Conservation (phyloP, 2,888 invertebrate species). For the Podotricha telesiphe region DNA sequence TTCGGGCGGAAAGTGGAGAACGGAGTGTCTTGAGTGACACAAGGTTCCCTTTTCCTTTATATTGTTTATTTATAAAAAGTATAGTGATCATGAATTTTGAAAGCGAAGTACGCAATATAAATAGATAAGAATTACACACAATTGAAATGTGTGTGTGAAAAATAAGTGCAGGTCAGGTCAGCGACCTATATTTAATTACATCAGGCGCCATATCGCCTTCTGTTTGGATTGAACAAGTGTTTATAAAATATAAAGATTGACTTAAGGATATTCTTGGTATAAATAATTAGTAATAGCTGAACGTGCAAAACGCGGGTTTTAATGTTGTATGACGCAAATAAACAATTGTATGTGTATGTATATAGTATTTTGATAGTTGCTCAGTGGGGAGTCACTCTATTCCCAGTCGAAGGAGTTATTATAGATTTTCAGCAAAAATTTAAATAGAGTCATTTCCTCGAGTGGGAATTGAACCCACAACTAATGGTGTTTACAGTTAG, state of each 20-base stretch:
- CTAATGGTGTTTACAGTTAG: too few species aligned
- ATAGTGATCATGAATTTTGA: background rate
- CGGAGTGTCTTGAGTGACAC: too few species aligned
- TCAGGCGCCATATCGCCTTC: slow-evolving; percentile 37
- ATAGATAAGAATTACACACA: slow-evolving; percentile 7
- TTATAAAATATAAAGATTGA: background rate
- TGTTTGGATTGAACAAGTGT: slow-evolving; percentile 28
- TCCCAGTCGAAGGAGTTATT: too few species aligned
- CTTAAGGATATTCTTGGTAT: background rate
- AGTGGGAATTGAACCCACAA: too few species aligned
- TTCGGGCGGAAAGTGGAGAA: too few species aligned
- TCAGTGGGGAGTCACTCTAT: too few species aligned
- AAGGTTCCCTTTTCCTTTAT: too few species aligned
- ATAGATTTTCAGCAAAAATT: too few species aligned
- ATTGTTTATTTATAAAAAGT: too few species aligned
- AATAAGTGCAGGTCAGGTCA: slow-evolving; percentile 34
- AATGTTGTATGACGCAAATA: background rate
- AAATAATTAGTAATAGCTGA: background rate
- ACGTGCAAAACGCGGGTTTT: background rate
- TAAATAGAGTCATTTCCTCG: too few species aligned
- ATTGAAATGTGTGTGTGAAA: too few species aligned
- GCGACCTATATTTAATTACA: slow-evolving; percentile 44
- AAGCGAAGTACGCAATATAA: slow-evolving; percentile 3
- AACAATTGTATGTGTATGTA: background rate
- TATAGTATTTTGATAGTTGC: background rate